Conservation (phyloP, 1,140 invertebrate species). For the Holotrichia oblita region DNA sequence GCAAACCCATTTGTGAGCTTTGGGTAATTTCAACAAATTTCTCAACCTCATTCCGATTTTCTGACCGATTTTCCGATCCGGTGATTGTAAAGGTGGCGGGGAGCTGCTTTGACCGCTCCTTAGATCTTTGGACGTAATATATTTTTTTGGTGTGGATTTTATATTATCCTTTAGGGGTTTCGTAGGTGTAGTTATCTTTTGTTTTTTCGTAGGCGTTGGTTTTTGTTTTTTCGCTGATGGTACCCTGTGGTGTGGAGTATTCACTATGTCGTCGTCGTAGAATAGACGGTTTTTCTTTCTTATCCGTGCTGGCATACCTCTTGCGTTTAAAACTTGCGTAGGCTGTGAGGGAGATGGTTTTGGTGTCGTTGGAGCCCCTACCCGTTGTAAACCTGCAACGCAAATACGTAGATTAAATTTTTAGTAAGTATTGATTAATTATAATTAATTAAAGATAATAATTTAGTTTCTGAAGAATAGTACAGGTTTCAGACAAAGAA, state of each 20-base stretch:
- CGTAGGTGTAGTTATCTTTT: slow-evolving; percentile 64
- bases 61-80: slow-evolving; percentile 83
- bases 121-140: slow-evolving; percentile 38
- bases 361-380: slow-evolving; percentile 76
- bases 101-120: slow-evolving; percentile 43
- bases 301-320: slow-evolving; percentile 89
- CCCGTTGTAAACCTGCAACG: slow-evolving; percentile 74
- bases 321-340: slow-evolving; percentile 79
- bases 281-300: slow-evolving; percentile 91
- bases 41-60: slow-evolving; percentile 89
- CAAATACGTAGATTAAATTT: background rate
- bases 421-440: too few species aligned
- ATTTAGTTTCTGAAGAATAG: too few species aligned
- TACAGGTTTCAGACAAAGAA: too few species aligned
- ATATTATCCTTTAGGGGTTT: slow-evolving; percentile 48
- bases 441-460: too few species aligned
- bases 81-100: slow-evolving; percentile 64
- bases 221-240: slow-evolving; percentile 71
- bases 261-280: slow-evolving; percentile 91
- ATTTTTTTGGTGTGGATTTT: slow-evolving; percentile 46
- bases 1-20: slow-evolving; percentile 99
- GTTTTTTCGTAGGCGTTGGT: slow-evolving; percentile 62
- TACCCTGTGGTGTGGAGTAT: slow-evolving; percentile 75
- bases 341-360: slow-evolving; percentile 75
- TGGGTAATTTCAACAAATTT: slow-evolving; percentile 97